Evolutionary conservation across 2,888 invertebrate genomes (phyloP), one percentile per base, ranked within the genome.

Genomic region (Emesis castigata): DNA sequence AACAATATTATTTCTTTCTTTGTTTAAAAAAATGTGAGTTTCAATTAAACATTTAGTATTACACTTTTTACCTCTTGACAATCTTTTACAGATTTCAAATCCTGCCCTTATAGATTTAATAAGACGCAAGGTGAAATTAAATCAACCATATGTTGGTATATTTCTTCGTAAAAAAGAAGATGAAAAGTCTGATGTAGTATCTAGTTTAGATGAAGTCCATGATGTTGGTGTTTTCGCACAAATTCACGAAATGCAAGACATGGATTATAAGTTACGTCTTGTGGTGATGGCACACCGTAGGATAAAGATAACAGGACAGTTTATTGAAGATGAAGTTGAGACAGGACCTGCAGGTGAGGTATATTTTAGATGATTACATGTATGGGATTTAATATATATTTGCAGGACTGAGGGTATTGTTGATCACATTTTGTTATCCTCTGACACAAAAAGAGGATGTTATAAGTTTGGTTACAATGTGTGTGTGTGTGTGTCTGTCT

Each of bases 141-240:
- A 99, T 92, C 99, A 99, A 91, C 99, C 99, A 0, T 99, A 99
- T 90, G 98, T 99, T 68, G 99, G 99, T 4, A 98, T 99, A 69
- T 99, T 99, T 91, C 95, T 99, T 86, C 99, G 99, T 90, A 98
- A 98, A 91, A 97, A 98, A 89, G 98, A 98, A 90, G 98, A 98
- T 85, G 98, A 98, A 90, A 98, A 99, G 84, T 96, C 97, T 0
- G 99, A 99, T 90, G 96, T 99, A 18, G 98, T 99, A 0, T 96
- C 97, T 11, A 98, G 96, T 72, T 90, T 99, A 29, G 97, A 98
- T 79, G 99, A 99, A 83, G 96, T 99, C 53, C 98, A 99, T 91
- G 94, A 97, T 70, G 96, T 99, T 29, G 99, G 99, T 8, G 98
- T 99, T 2, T 99, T 99, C 93, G 99, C 99, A 8, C 99, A 99